Base-by-base conservation (phyloP, 2,113 vertebrate genomes). In the Lepisosteus oculatus region DNA sequence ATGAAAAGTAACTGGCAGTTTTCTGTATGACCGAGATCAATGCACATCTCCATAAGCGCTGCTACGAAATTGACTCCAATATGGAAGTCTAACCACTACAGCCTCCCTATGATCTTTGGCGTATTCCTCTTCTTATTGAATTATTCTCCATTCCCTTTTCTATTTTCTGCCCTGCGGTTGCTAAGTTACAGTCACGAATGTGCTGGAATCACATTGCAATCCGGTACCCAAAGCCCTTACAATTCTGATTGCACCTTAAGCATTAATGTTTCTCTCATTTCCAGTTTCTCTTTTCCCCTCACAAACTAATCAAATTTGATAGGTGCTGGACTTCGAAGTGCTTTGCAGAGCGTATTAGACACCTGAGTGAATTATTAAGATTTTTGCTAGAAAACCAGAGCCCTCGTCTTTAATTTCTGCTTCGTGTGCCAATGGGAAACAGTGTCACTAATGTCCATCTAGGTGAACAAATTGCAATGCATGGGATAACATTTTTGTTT, bases 181-280 rank as follows among this genome's bases (percentile, higher is more conserved):
- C 90, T 91, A 88, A 88, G 90, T 77, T 88, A 91, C 90, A 76
- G 81, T 77, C 86, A 61, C 76, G 79, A 62, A 66, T 79, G 82
- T 86, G 77, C 83, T 79, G 75, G 78, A 80, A 74, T 64, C 29
- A 43, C 11, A 43, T 69, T 74, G 75, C 79, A 4, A 61, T 63
- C 73, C 54, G 43, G 51, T 59, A 59, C 5, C 7, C 55, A 59
- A 51, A 56, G 51, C 56, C 41, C 51, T 51, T 43, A 59, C 72
- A 77, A 74, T 77, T 55, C 70, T 57, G 72, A 71, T 70, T 67
- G 68, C 68, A 70, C 64, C 63, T 56, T 5, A 63, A 56, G 41
- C 68, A 80, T 77, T 84, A 80, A 78, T 63, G 70, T 71, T 55
- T 65, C 45, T 74, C 47, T 51, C 8, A 9, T 51, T 9, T 51